These are phyloP conservation scores for Salmo trutta DNA, from an alignment of 2,797 vertebrate genomes.

Conservation along the genomic window DNA sequence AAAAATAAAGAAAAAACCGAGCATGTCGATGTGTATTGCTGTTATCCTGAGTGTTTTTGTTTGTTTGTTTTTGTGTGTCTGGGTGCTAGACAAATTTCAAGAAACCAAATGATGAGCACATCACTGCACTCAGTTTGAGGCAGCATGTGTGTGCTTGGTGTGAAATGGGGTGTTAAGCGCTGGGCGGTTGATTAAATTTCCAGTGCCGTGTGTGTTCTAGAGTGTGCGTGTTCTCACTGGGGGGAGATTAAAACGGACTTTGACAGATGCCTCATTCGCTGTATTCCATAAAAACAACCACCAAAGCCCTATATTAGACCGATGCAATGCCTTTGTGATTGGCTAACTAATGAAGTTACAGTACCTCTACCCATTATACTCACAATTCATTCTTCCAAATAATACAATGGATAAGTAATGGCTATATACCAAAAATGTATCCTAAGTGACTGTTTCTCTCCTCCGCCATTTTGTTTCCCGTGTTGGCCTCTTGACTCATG, in stretches of 20 bases:
- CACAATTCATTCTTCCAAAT: neutral
- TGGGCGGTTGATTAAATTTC: slow-evolving; percentile 16
- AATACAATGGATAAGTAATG: neutral
- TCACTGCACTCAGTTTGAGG: neutral
- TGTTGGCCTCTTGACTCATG: neutral
- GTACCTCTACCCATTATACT: neutral
- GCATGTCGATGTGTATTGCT: neutral
- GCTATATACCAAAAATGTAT: neutral
- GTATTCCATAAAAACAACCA: slow-evolving; percentile 5
- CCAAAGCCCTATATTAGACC: neutral
- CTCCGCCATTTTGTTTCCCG: neutral
- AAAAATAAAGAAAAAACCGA: too few relatives aligned
- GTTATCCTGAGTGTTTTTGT: too few relatives aligned
- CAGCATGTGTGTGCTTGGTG: neutral
- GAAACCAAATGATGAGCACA: neutral
- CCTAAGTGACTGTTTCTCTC: neutral
- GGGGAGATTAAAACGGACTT: slow-evolving; percentile 11
- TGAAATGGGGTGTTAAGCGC: slow-evolving; percentile 7
- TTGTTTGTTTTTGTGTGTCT: neutral
- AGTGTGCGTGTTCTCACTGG: slow-evolving; percentile 14
- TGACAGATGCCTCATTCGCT: slow-evolving; percentile 18
- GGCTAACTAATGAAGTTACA: neutral
- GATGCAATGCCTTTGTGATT: neutral
- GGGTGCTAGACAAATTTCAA: neutral
- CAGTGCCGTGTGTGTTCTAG: neutral